Evolutionary conservation across 2,797 vertebrate genomes (phyloP).

Genomic region (Syngnathus acus): DNA sequence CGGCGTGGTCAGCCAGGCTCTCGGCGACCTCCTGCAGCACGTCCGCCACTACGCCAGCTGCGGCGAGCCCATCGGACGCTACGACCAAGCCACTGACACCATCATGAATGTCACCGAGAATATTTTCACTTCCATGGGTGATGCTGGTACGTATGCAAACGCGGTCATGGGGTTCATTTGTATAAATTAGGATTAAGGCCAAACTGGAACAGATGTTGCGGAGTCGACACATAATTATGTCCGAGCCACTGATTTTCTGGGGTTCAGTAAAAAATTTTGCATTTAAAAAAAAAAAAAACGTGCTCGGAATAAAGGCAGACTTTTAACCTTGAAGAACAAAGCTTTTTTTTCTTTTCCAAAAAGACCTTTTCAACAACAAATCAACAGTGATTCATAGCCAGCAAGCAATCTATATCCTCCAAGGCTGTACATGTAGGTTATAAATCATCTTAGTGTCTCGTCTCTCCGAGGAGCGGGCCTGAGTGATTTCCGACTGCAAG

Average conservation of each 20-base stretch:
- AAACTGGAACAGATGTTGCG: not conserved
- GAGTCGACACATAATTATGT: conserved; percentile 20
- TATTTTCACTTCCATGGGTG: conserved; percentile 98
- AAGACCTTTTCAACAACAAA: conserved; percentile 15
- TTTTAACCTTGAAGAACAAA: conserved; percentile 58
- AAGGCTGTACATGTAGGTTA: conserved; percentile 27
- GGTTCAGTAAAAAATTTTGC: conserved; percentile 57
- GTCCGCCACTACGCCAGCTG: conserved; percentile 94
- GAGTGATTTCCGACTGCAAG: conserved; percentile 56
- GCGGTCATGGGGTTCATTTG: conserved; percentile 2
- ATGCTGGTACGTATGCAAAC: conserved; percentile 80
- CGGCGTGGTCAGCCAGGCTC: conserved; percentile 88
- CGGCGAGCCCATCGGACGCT: conserved; percentile 94
- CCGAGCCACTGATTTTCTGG: conserved; percentile 30
- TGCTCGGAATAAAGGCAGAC: conserved; percentile 24
- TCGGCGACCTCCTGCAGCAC: conserved; percentile 90
- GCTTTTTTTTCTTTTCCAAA: conserved; percentile 10
- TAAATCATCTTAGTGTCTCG: conserved; percentile 28
- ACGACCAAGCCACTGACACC: conserved; percentile 97
- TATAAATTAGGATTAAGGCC: not conserved
- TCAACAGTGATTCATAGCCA: not conserved
- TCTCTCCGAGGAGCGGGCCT: conserved; percentile 25
- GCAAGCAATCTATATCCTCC: conserved; percentile 8
- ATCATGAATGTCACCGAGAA: conserved; percentile 99
- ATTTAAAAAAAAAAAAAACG: conserved; percentile 62